Percentiles rank a stretch among this genome's conserved stretches.
These are phyloP conservation scores for Chaetodon trifascialis DNA, from an alignment of 2,113 vertebrate species.

Conservation along the genomic window DNA sequence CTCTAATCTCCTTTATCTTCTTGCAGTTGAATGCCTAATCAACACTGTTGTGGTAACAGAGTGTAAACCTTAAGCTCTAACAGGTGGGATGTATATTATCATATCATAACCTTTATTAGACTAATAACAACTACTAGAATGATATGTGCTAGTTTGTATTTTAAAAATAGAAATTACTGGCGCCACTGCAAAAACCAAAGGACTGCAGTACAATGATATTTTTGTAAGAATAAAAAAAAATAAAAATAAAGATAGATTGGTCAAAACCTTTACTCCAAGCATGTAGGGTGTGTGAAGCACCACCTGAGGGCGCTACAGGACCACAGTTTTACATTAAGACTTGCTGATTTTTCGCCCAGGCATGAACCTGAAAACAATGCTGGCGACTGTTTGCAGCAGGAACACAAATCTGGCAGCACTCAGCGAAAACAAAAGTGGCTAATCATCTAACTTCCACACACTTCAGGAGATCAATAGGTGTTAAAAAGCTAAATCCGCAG, in stretches of 20 bases:
- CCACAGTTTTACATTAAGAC: neutral
- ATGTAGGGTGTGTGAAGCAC: slow-evolving; percentile 5
- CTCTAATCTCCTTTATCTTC: neutral
- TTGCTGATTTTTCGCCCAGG: neutral
- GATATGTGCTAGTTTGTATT: neutral
- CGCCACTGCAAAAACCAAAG: neutral
- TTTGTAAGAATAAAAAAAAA: neutral
- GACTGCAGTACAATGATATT: too few species aligned
- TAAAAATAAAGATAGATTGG: neutral
- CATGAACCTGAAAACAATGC: slow-evolving; percentile 57
- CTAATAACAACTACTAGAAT: neutral
- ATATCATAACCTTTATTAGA: neutral
- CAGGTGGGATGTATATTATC: neutral
- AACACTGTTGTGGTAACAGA: neutral
- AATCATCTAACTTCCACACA: slow-evolving; percentile 53
- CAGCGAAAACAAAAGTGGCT: slow-evolving; percentile 50
- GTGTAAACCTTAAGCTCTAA: neutral
- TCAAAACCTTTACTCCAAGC: neutral
- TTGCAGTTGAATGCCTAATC: neutral
- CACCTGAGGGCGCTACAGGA: slow-evolving; percentile 53
- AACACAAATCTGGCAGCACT: slow-evolving; percentile 59
- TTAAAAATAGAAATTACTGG: neutral
- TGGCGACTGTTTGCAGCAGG: slow-evolving; percentile 54
- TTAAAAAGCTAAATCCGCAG: slow-evolving; percentile 43
- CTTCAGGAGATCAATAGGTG: slow-evolving; percentile 57